Evolutionary conservation across 1,140 invertebrate genomes (phyloP).

Genomic region (Sesamia nonagrioides): DNA sequence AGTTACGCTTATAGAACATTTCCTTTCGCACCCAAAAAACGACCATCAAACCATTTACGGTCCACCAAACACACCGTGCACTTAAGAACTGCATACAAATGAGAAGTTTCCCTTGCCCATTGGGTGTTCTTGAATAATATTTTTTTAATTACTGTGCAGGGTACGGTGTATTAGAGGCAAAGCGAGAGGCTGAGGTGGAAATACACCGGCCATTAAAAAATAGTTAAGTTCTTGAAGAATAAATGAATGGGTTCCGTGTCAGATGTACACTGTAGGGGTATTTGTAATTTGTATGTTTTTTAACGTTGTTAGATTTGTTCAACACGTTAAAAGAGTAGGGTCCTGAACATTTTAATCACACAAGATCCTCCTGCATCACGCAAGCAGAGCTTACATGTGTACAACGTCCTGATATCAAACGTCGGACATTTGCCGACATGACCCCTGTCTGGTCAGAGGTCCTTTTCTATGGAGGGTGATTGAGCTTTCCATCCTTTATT

Average conservation of each 20-base stretch:
- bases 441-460: too few relatives aligned
- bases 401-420: too few relatives aligned
- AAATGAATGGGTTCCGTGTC: conserved; percentile 40
- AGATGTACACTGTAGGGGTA: conserved; percentile 5
- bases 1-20: too few relatives aligned
- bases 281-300: background rate
- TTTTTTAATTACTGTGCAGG: conserved; percentile 53
- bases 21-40: background rate
- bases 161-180: conserved; percentile 47
- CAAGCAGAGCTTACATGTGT: too few relatives aligned
- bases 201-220: conserved; percentile 46
- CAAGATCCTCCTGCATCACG: too few relatives aligned
- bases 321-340: background rate
- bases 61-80: background rate
- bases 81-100: conserved; percentile 18
- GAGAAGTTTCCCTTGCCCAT: conserved; percentile 28
- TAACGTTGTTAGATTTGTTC: background rate
- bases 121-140: conserved; percentile 46
- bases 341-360: background rate
- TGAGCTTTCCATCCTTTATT: too few relatives aligned
- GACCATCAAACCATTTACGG: background rate
- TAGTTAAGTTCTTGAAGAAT: conserved; percentile 42
- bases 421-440: too few relatives aligned
- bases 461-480: too few relatives aligned
- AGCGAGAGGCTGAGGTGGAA: conserved; percentile 40